Evolutionary conservation across 2,797 vertebrate genomes (phyloP), one percentile per base, ranked within the genome.

Genomic region (Brotula barbata): DNA sequence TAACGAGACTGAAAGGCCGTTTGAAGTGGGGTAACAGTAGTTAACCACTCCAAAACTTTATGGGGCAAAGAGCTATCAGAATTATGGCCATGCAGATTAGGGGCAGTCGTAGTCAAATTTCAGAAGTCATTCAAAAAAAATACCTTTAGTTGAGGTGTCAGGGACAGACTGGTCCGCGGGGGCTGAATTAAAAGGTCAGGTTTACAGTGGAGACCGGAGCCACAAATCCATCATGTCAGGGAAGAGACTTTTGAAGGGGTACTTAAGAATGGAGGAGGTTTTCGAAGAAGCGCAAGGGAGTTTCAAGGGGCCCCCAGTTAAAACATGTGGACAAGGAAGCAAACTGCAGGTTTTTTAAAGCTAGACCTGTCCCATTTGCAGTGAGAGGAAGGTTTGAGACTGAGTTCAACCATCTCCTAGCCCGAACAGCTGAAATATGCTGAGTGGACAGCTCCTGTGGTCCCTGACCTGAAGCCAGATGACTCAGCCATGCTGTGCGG

Each of bases 261-360:
- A 1, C 25, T 72, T 0, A 16, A 5, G 14, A 1, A 52, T 12
- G 41, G 19, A 10, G 12, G 25, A 52, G 20, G 37, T 67, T 15
- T 71, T 76, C 19, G 55, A 68, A 25, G 73, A 71, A 15, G 48
- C 53, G 6, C 15, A 50, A 7, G 47, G 57, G 0, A 40, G 36
- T 39, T 49, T 57, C 3, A 61, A 39, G 10, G 58, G 53, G 10
- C 52, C 53, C n/a, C 59, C 25, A 15, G 42, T 31, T 1, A 68
- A 61, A 22, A 68, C 61, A 15, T 53, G 42, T 68, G 12, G 50
- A 71, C 16, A 57, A 64, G 28, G 55, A 70, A 36, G 49, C 52
- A 31, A 8, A 41, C 12, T 50, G 50, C 15, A 58, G 47, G 22
- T 71, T 67, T 52, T 71, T 59, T n/a, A 73, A 70, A 53, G 15